Percentiles rank a stretch among this genome's conserved stretches.
These are phyloP conservation scores for Drosophila sp. DNA, from an alignment of 1,140 invertebrate species.

Conservation along the genomic window DNA sequence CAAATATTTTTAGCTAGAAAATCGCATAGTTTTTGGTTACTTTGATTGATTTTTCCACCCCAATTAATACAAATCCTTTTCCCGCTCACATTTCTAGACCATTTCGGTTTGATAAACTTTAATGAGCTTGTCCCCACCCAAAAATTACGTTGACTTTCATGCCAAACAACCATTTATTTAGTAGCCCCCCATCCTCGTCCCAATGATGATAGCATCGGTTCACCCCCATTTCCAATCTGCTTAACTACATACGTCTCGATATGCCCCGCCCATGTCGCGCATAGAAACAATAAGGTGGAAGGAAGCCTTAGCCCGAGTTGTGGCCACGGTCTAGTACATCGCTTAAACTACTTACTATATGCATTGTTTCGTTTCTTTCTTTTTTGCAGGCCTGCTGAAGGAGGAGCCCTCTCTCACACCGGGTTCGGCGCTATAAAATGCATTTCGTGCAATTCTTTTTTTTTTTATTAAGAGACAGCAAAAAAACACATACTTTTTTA, in stretches of 20 bases:
- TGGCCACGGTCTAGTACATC: conserved; percentile 65
- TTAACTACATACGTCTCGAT: conserved; percentile 10
- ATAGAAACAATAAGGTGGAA: conserved; percentile 10
- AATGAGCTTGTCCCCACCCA: conserved; percentile 38
- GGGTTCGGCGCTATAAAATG: conserved; percentile 44
- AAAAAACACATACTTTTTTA: conserved; percentile 33
- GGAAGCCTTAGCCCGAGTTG: neutral
- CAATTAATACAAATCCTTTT: neutral
- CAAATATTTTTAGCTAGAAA: too few species aligned
- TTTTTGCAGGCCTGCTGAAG: conserved; percentile 72
- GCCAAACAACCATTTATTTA: conserved; percentile 47
- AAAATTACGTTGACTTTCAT: conserved; percentile 30
- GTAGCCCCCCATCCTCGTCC: neutral
- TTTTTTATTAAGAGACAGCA: conserved; percentile 19
- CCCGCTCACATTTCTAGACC: neutral
- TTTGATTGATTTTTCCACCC: conserved; percentile 2
- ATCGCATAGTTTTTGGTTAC: too few species aligned
- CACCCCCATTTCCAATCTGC: neutral
- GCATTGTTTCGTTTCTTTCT: conserved; percentile 32
- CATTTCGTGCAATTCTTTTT: conserved; percentile 66
- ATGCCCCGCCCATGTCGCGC: conserved; percentile 25
- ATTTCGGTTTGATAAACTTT: conserved; percentile 30
- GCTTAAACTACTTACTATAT: conserved; percentile 49
- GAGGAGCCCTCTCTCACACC: conserved; percentile 10
- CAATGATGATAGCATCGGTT: conserved; percentile 49